Percentiles rank a stretch among this genome's conserved stretches.
phyloP scores from a whole-genome alignment of 2,888 invertebrate genomes.

The Drosophila colorata region DNA sequence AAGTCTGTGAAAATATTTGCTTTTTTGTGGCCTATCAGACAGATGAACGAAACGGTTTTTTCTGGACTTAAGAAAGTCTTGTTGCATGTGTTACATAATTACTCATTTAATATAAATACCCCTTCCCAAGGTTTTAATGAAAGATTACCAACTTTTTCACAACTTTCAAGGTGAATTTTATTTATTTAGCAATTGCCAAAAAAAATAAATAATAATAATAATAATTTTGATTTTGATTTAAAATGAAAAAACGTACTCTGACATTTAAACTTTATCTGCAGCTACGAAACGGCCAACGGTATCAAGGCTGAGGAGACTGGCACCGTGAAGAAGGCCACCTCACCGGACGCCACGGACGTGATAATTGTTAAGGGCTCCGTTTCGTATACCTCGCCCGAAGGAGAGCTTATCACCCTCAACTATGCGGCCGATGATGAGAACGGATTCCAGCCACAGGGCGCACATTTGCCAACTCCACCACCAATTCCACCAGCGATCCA shows the following conservation, averaged over 20 bases:
- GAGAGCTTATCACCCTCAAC: constrained; percentile 89
- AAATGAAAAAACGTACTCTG: not conserved
- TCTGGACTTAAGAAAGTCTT: not conserved
- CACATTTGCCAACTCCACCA: constrained; percentile 91
- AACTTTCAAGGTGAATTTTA: constrained; percentile 59
- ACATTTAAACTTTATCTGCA: constrained; percentile 76
- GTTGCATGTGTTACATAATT: not conserved
- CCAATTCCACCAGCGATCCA: constrained; percentile 91
- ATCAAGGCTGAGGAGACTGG: constrained; percentile 93
- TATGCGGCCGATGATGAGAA: constrained; percentile 91
- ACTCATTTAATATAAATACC: not conserved
- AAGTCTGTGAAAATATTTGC: too few relatives aligned
- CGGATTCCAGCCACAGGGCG: constrained; percentile 88
- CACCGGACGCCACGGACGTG: constrained; percentile 89
- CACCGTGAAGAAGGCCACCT: constrained; percentile 90
- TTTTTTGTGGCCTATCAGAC: too few relatives aligned
- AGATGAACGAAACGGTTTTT: not conserved
- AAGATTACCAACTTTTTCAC: constrained; percentile 33
- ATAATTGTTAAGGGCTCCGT: constrained; percentile 89
- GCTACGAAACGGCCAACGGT: constrained; percentile 93
- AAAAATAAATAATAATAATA: not conserved
- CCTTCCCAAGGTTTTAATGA: constrained; percentile 1
- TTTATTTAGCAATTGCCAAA: constrained; percentile 24
- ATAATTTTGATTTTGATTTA: too few relatives aligned
- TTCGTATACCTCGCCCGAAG: constrained; percentile 90